Base-by-base conservation (phyloP, 1,140 invertebrate species). In the Ctenoplectra terminalis region DNA sequence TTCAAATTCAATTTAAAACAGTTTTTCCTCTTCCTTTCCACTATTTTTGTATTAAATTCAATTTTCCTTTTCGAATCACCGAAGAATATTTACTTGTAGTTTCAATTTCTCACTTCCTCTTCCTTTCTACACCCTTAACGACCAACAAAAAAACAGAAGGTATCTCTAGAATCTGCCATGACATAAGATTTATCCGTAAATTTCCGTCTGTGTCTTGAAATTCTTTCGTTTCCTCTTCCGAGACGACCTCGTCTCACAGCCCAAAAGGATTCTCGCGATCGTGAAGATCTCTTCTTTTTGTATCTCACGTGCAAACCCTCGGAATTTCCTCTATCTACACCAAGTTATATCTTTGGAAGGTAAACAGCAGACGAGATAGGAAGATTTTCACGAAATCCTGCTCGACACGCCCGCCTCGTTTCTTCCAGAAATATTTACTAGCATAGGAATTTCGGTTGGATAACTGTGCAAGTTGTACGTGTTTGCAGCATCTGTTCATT, bases 351-450 rank as follows among this genome's bases (percentile, higher is more conserved):
- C 8, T 17, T 23, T 26, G 15, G 50, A 52, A 31, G 69, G 26
- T 37, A 71, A 71, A 71, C 52, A 71, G 69, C 37, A 15, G n/a
- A 40, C 17, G 34, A 71, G n/a, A 71, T 56, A 34, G 34, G 34
- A 56, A 71, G 29, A 56, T 43, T 71, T 56, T 71, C 4, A 31
- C 20, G 43, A 67, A 29, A 48, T 66, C n/a, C n/a, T 8, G 15
- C 63, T 17, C 63, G n/a, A n/a, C n/a, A n/a, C n/a, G n/a, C n/a
- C n/a, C n/a, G n/a, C n/a, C n/a, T n/a, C n/a, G n/a, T n/a, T n/a
- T n/a, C n/a, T n/a, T n/a, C n/a, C n/a, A n/a, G 37, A 23, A 37
- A 63, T 67, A 48, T 37, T 46, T 31, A 48, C 64, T 31, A 2
- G 26, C 11, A 20, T 7, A 46, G 26, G n/a, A 40, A 40, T n/a